A percentile compares a stretch with the other conserved stretches of the same genome.
phyloP scores from a whole-genome alignment of 2,113 vertebrate species.

The Melanerpes formicivorus region DNA sequence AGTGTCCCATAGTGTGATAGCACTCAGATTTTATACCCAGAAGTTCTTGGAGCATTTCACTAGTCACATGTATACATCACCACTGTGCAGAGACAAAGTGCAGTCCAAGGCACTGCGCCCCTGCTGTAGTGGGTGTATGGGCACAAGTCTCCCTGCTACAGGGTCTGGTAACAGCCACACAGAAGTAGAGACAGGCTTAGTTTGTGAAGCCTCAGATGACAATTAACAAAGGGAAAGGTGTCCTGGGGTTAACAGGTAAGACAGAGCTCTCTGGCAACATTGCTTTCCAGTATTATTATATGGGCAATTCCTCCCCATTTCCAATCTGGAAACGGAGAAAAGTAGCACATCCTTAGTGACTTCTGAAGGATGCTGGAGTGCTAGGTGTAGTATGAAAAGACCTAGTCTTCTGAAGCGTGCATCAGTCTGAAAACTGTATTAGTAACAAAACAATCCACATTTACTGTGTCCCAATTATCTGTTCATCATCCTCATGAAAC shows the following conservation, averaged over 20 bases:
- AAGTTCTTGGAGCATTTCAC: not conserved
- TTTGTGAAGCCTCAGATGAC: not conserved
- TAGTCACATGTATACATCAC: rapidly evolving
- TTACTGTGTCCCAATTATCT: not conserved
- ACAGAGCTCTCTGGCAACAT: rapidly evolving
- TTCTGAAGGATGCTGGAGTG: not conserved
- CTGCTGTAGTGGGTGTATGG: not conserved
- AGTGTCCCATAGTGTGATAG: not conserved
- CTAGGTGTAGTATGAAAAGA: not conserved
- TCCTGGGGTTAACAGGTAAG: not conserved
- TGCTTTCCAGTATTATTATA: not conserved
- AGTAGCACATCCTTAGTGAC: not conserved
- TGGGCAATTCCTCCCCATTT: not conserved
- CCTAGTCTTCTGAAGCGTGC: not conserved
- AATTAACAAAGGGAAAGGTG: not conserved
- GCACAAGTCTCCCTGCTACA: not conserved
- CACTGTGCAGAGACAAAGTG: not conserved
- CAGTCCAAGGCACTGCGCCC: not conserved
- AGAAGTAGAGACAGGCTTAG: not conserved
- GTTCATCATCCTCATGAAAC: not conserved
- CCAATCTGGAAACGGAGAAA: not conserved
- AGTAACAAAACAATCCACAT: not conserved
- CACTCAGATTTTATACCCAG: not conserved
- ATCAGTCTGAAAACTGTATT: not conserved
- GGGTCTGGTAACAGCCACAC: not conserved